Base-by-base conservation (phyloP, 2,113 vertebrate species). In the Rhinolophus sinicus region DNA sequence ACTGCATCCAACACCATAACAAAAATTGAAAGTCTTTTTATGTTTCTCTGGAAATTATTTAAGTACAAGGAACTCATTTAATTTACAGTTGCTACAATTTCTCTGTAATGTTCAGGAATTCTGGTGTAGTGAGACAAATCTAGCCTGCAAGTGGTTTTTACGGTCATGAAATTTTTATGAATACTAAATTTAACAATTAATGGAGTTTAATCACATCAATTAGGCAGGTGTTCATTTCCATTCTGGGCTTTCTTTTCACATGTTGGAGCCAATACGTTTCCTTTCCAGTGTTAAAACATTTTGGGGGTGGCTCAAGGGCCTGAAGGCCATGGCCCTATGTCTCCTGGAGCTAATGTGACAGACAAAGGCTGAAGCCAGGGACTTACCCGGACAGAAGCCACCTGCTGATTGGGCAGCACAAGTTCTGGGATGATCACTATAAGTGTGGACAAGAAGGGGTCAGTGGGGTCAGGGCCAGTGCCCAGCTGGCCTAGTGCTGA, bases 391-490 rank as follows among this genome's bases (percentile, higher is more conserved):
- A 99, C 98, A 0, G 92, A 96, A 69, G 99, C 99, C 89, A 99
- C 99, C 92, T 98, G 97, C 81, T 98, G 97, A 62, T 80, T 78
- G 77, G 97, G 94, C 1, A 96, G 33, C 93, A 98, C 97, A 21
- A 98, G 56, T 88, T 99, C 99, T 0, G 98, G 98, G 73, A 99
- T 98, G 90, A 99, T 98, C 88, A 99, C 99, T 99, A 80, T n/a
- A 85, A 5, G 72, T 10, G 89, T 16, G 11, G 62, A 62, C 33
- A 95, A 92, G 92, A 40, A 95, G 82, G 0, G 3, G 1, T 94
- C 30, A 95, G 50, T 26, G 6, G 12, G 24, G 35, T 19, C 18
- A 28, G 56, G 38, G 6, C 50, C 80, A 35, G 8, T 0, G 52
- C 24, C n/a, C 38, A 6, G n/a, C 58, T 22, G 35, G 47, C 47